These are phyloP conservation scores for Prionace glauca DNA, from an alignment of 2,797 vertebrate genomes.

Conservation along the genomic window DNA sequence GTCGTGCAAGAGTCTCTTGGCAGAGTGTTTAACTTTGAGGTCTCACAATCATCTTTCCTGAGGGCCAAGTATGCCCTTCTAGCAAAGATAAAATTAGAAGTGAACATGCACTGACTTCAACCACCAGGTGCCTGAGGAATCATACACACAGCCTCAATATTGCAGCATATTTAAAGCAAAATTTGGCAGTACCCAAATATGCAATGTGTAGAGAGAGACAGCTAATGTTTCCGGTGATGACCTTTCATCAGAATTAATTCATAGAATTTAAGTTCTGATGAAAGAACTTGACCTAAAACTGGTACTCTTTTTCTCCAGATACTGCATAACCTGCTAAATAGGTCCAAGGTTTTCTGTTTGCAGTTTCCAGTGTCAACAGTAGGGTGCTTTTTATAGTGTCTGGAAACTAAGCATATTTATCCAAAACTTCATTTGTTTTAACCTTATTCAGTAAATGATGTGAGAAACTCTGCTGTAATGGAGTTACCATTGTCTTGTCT, in stretches of 20 bases:
- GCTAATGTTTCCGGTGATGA: too few relatives aligned
- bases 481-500: neutral
- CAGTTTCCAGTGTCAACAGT: too few relatives aligned
- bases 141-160: neutral
- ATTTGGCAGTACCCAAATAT: too few relatives aligned
- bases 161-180: neutral
- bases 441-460: neutral
- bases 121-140: neutral
- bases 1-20: neutral
- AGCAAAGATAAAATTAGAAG: neutral
- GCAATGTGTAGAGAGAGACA: too few relatives aligned
- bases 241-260: too few relatives aligned
- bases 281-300: too few relatives aligned
- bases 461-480: neutral
- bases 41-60: neutral
- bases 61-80: neutral
- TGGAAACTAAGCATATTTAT: neutral
- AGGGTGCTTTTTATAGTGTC: too few relatives aligned
- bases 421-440: neutral
- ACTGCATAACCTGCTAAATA: too few relatives aligned
- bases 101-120: neutral
- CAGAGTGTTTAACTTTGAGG: neutral
- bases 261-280: too few relatives aligned
- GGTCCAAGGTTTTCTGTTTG: too few relatives aligned
- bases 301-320: too few relatives aligned